Evolutionary conservation across 2,888 invertebrate genomes (phyloP).

Genomic region (Caenorhabditis wallacei): DNA sequence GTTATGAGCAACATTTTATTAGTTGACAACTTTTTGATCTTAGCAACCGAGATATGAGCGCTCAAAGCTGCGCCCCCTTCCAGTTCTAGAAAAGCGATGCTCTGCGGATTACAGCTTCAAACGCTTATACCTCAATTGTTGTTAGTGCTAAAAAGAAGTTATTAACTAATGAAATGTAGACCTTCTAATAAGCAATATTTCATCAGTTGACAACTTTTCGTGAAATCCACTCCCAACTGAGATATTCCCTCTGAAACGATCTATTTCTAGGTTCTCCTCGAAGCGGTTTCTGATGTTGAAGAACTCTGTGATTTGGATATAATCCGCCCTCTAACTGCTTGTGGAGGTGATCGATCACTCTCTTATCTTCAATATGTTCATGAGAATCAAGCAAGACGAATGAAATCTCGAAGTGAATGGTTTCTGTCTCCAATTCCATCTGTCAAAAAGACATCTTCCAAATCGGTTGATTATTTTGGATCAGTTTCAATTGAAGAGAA

Average conservation of each 20-base stretch:
- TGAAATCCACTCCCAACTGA: not conserved
- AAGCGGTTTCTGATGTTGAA: constrained; percentile 69
- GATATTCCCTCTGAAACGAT: no score
- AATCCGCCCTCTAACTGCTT: constrained; percentile 67
- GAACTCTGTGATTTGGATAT: constrained; percentile 69
- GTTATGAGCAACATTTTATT: no score
- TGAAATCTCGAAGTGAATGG: constrained; percentile 98
- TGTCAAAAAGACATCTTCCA: constrained; percentile 68
- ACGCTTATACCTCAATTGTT: no score
- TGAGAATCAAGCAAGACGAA: constrained; percentile 95
- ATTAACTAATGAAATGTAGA: no score
- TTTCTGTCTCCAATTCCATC: constrained; percentile 71
- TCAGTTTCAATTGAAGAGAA: constrained; percentile 20
- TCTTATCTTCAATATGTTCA: constrained; percentile 95
- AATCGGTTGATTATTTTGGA: constrained; percentile 72
- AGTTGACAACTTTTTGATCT: no score
- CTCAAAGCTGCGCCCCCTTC: no score
- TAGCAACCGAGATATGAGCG: no score
- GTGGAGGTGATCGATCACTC: constrained; percentile 84
- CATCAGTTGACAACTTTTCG: no score
- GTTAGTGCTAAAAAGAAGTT: no score
- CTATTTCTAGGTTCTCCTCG: constrained; percentile 68
- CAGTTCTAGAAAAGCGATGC: no score
- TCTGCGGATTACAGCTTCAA: no score
- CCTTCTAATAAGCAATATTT: no score